Base-by-base conservation (phyloP, 2,797 vertebrate genomes). In the Oreonectes daqikongensis region DNA sequence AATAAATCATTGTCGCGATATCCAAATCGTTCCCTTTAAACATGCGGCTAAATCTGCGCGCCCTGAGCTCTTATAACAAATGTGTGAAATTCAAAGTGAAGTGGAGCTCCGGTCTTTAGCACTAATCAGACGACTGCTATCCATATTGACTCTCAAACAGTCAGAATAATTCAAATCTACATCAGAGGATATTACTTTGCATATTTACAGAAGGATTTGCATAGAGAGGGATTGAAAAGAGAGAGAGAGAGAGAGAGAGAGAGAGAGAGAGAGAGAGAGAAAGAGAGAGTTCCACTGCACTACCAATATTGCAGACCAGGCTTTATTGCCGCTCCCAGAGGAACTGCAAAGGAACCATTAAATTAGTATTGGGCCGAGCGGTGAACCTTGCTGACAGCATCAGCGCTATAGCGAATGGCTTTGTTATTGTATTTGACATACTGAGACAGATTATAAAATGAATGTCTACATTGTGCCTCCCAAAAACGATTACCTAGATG, bases 351-450 rank as follows among this genome's bases (percentile, higher is more conserved):
- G 63, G 72, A 81, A 81, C 81, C 80, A 85, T 85, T 86, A 81
- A 84, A 86, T 86, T 85, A 86, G 85, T 81, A 85, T 83, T 68
- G 79, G 82, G 79, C 81, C 20, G 63, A 77, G 82, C 61, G 61
- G 38, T 74, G 69, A 79, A 80, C 72, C 77, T 73, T 60, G 79
- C 80, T 84, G 79, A 83, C 82, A 81, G 75, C 81, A 78, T 84
- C 85, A 84, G 81, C 82, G 74, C 65, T 72, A 77, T 77, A 75
- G 75, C 77, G 79, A 81, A 82, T 66, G 66, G 69, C 60, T 83
- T 68, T 80, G 77, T 77, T 84, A 83, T 81, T 85, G 81, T 61
- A 79, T 79, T 76, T 85, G 79, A 81, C 85, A 82, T 78, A 81
- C 83, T 83, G 79, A 86, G 84, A 85, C 73, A 70, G 75, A 78